phyloP scores from a whole-genome alignment of 2,888 invertebrate genomes.

The Agrochola litura region DNA sequence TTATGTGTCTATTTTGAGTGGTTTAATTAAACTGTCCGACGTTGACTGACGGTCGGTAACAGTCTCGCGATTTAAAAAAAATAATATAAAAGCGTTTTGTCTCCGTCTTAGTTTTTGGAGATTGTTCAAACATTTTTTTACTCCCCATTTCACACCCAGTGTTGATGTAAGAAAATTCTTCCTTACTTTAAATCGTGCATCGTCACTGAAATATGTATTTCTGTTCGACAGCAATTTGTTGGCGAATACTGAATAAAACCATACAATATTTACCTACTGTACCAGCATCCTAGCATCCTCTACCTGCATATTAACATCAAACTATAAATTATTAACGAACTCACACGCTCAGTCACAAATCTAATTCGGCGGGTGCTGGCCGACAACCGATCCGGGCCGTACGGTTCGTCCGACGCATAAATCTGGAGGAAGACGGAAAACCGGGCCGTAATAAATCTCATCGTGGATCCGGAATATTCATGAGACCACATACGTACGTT shows the following conservation, averaged over 20 bases:
- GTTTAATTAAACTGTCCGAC: not conserved
- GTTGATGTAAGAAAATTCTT: not conserved
- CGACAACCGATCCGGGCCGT: constrained; percentile 54
- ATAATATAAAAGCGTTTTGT: not conserved
- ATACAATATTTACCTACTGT: not conserved
- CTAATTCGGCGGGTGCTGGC: constrained; percentile 68
- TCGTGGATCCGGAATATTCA: constrained; percentile 75
- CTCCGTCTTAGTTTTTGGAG: not conserved
- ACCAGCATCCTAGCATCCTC: constrained; percentile 11
- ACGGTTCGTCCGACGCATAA: constrained; percentile 69
- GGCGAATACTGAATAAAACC: not conserved
- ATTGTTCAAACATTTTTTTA: not conserved
- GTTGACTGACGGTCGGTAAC: not conserved
- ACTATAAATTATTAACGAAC: constrained; percentile 56
- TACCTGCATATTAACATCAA: constrained; percentile 51
- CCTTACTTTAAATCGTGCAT: not conserved
- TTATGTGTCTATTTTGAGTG: not conserved
- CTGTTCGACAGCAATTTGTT: not conserved
- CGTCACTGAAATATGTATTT: not conserved
- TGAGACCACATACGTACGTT: constrained; percentile 67
- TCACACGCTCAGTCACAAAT: constrained; percentile 67
- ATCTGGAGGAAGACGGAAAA: constrained; percentile 74
- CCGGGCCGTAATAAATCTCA: constrained; percentile 74
- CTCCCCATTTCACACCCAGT: not conserved
- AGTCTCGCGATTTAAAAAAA: not conserved